A percentile compares a stretch with the other conserved stretches of the same genome.
Evolutionary conservation across 2,888 invertebrate genomes (phyloP).

Genomic region (Harpalus rufipes): DNA sequence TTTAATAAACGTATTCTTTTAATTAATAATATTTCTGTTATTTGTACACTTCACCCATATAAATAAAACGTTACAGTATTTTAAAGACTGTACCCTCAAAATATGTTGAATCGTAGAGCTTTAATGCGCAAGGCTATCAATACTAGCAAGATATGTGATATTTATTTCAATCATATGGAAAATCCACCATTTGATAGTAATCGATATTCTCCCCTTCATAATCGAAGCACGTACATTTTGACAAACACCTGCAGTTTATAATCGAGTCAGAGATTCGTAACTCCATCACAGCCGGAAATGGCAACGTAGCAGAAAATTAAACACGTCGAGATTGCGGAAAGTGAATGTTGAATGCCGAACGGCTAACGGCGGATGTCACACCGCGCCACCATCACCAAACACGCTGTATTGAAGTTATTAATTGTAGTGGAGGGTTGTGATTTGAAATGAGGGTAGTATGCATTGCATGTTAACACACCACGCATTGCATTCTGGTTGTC

Average conservation of each 20-base stretch:
- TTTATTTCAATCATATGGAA: too few relatives aligned
- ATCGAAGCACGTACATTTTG: background rate
- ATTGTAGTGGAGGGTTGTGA: slow-evolving; percentile 24
- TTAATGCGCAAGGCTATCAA: too few relatives aligned
- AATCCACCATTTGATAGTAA: too few relatives aligned
- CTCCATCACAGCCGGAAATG: background rate
- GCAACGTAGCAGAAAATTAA: slow-evolving; percentile 50
- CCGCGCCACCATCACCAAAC: background rate
- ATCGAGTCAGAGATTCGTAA: background rate
- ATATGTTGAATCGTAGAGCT: too few relatives aligned
- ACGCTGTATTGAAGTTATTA: slow-evolving; percentile 33
- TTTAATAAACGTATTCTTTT: too few relatives aligned
- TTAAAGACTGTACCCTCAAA: too few relatives aligned
- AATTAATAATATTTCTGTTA: too few relatives aligned
- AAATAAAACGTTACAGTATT: too few relatives aligned
- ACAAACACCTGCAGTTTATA: slow-evolving; percentile 11
- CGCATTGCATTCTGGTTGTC: slow-evolving; percentile 46
- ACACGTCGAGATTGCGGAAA: slow-evolving; percentile 37
- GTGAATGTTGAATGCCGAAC: slow-evolving; percentile 12
- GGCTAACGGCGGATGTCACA: background rate
- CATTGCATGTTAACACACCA: slow-evolving; percentile 28
- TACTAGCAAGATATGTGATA: too few relatives aligned
- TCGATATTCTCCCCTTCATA: background rate
- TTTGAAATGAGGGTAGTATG: slow-evolving; percentile 35
- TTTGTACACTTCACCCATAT: too few relatives aligned